These are phyloP conservation scores for Schrankia costaestrigalis DNA, from an alignment of 2,888 invertebrate species.

Conservation along the genomic window DNA sequence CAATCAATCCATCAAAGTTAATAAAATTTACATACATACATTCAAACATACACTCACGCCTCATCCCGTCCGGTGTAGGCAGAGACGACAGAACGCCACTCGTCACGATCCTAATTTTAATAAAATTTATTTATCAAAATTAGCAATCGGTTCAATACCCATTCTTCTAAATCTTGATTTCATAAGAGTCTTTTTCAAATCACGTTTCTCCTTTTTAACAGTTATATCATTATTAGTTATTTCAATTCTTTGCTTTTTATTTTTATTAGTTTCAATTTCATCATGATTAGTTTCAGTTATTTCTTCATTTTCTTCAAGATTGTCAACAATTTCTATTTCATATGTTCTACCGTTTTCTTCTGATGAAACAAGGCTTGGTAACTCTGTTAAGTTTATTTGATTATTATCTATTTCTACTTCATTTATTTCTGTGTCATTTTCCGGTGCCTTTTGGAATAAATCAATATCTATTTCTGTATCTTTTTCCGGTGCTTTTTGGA, in stretches of 20 bases:
- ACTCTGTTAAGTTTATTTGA: constrained; percentile 4
- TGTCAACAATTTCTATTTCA: constrained; percentile 43
- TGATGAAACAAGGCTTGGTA: constrained; percentile 8
- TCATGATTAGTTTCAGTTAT: background rate
- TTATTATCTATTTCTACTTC: constrained; percentile 9
- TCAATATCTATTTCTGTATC: constrained; percentile 2
- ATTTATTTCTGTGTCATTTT: background rate
- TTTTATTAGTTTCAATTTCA: too few species aligned
- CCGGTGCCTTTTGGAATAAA: constrained; percentile 1
- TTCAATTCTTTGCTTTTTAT: background rate
- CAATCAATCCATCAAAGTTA: too few species aligned
- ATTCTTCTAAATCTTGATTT: constrained; percentile 47
- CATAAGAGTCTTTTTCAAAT: constrained; percentile 35
- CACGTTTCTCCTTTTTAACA: constrained; percentile 19
- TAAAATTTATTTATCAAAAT: constrained; percentile 34
- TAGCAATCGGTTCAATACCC: constrained; percentile 48
- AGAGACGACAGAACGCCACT: too few species aligned
- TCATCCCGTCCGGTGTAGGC: too few species aligned
- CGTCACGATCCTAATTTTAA: too few species aligned
- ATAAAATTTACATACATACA: too few species aligned
- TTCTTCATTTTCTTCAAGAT: constrained; percentile 7
- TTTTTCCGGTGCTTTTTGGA: constrained; percentile 1
- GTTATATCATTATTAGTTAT: background rate
- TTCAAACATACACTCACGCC: too few species aligned
- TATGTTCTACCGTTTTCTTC: constrained; percentile 11